Evolutionary conservation across 2,888 invertebrate genomes (phyloP).

Genomic region (Phragmatobia fuliginosa): DNA sequence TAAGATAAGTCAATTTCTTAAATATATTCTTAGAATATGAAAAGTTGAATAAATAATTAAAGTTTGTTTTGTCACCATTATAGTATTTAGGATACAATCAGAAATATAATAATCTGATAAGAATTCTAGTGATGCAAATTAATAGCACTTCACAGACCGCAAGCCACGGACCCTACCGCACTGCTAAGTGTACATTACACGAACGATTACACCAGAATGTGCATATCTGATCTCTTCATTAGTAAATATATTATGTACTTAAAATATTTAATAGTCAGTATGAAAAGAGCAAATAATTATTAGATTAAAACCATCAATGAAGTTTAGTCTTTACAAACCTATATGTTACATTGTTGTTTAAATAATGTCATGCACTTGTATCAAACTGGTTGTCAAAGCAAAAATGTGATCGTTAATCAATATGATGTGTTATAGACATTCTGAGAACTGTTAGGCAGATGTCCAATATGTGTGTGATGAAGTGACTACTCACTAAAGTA

Average conservation of each 20-base stretch:
- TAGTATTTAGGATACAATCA: background rate
- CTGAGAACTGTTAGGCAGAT: background rate
- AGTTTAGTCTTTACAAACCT: background rate
- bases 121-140: slow-evolving; percentile 3
- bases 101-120: slow-evolving; percentile 2
- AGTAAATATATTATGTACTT: too few relatives aligned
- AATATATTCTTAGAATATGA: background rate
- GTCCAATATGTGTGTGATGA: background rate
- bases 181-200: slow-evolving; percentile 57
- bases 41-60: too few relatives aligned
- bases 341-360: background rate
- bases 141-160: slow-evolving; percentile 41
- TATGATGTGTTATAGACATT: background rate
- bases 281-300: too few relatives aligned
- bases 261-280: too few relatives aligned
- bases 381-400: background rate
- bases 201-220: slow-evolving; percentile 65
- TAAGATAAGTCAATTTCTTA: background rate
- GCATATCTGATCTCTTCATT: slow-evolving; percentile 20
- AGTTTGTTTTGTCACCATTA: background rate
- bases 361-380: background rate
- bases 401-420: background rate
- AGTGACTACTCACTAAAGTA: background rate
- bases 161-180: slow-evolving; percentile 48
- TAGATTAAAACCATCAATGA: background rate